Evolutionary conservation across 2,888 invertebrate species (phyloP), one percentile per base, ranked within the genome.

Genomic region (Tuta absoluta): DNA sequence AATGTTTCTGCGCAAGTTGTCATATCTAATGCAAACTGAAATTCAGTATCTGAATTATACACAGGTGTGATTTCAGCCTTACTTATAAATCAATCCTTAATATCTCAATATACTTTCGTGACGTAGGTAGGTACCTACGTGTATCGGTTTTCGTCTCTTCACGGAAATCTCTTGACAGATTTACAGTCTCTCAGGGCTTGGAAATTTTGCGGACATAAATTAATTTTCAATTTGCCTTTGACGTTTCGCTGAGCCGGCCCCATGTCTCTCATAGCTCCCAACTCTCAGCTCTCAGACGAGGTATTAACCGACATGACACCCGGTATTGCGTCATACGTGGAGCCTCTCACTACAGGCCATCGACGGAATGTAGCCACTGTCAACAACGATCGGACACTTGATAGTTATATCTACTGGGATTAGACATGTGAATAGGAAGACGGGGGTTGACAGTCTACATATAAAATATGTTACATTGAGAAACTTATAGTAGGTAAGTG

Each of bases 151-250:
- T 62, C 49, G 12, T 28, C 37, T 51, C 59, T 28, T 28, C 17
- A 11, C 49, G 49, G 62, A 62, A 49, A 21, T 49, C 28, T 62
- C 62, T 41, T 51, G 75, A 76, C 71, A 78, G 80, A 81, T 83
- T 84, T 83, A 81, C 81, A 82, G 78, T 81, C 79, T 81, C 77
- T 70, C 75, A 77, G 75, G 80, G 79, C 80, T 80, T 76, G 75
- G 76, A 84, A 86, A 88, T 86, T 87, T 86, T 81, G 81, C 73
- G 75, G 78, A 85, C 89, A 89, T 91, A 91, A 90, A 91, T 91
- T 91, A 91, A 89, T 89, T 91, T 91, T 90, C 91, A 90, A 91
- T 91, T 91, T 89, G 84, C 86, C 87, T 89, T 89, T 91, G 91
- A 91, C 90, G 81, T 90, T 87, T 87, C 81, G 90, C 91, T 90